Conservation (phyloP, 2,888 invertebrate species). For the Atherix ibis region DNA sequence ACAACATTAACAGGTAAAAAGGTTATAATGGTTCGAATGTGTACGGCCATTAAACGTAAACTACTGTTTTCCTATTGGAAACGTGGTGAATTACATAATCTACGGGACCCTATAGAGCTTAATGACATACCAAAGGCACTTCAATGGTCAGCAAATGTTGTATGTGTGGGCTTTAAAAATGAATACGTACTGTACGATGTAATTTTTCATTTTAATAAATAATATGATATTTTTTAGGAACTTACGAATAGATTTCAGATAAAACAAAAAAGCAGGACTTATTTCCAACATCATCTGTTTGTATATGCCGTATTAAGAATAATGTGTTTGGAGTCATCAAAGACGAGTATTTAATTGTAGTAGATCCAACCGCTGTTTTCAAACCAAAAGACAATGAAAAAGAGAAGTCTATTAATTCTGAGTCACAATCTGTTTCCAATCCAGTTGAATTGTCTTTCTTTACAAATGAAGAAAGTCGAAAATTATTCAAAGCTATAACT, state of each 20-base stretch:
- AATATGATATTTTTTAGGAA: too few species aligned
- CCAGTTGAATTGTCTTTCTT: conserved; percentile 2
- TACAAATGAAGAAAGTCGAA: conserved; percentile 4
- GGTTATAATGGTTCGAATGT: conserved; percentile 62
- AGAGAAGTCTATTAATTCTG: too few species aligned
- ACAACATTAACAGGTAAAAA: conserved; percentile 51
- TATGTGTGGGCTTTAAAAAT: conserved; percentile 74
- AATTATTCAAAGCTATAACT: conserved; percentile 14
- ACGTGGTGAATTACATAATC: conserved; percentile 59
- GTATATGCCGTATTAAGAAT: conserved; percentile 60
- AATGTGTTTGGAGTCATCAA: conserved; percentile 67
- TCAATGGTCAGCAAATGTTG: conserved; percentile 68
- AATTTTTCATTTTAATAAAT: too few species aligned
- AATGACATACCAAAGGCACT: conserved; percentile 67
- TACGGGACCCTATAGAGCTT: conserved; percentile 56
- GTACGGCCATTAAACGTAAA: conserved; percentile 74
- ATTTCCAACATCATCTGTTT: conserved; percentile 73
- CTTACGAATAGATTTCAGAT: conserved; percentile 13
- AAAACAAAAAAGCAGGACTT: conserved; percentile 52
- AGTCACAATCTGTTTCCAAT: too few species aligned
- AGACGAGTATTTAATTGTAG: conserved; percentile 74
- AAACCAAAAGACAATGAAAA: conserved; percentile 1
- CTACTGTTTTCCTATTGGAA: conserved; percentile 83
- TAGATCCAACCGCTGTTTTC: conserved; percentile 45
- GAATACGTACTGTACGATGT: conserved; percentile 67